Evolutionary conservation across 2,113 vertebrate genomes (phyloP).

Genomic region (Macrotus californicus): DNA sequence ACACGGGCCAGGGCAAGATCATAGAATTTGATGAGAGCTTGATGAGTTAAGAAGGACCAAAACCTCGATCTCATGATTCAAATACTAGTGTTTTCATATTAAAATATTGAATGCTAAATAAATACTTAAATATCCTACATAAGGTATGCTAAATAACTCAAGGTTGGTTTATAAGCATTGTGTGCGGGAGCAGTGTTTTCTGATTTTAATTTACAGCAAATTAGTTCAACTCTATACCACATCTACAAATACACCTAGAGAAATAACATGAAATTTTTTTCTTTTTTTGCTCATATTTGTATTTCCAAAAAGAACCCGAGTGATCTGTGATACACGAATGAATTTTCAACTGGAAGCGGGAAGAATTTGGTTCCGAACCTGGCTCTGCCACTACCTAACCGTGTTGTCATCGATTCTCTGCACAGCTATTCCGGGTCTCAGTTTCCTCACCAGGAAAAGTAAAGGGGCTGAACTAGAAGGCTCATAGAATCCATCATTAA

Average conservation of each 20-base stretch:
- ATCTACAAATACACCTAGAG: background rate
- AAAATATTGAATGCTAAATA: background rate
- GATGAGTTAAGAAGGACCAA: background rate
- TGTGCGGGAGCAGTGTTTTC: background rate
- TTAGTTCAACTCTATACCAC: background rate
- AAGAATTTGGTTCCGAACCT: background rate
- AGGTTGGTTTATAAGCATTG: background rate
- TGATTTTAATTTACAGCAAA: constrained; percentile 9
- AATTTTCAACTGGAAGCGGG: background rate
- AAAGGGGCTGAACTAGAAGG: background rate
- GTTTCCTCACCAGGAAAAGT: background rate
- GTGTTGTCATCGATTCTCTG: background rate
- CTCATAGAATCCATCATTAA: background rate
- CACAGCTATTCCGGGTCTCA: background rate
- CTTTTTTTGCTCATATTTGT: background rate
- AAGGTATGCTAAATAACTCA: background rate
- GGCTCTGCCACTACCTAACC: background rate
- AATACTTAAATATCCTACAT: background rate
- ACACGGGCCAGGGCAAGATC: background rate
- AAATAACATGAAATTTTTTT: background rate
- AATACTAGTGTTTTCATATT: background rate
- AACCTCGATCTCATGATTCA: background rate
- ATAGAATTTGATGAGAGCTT: background rate
- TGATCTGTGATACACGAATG: background rate
- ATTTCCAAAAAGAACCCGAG: background rate